Evolutionary conservation across 2,797 vertebrate genomes (phyloP).

Genomic region (Alosa sapidissima): DNA sequence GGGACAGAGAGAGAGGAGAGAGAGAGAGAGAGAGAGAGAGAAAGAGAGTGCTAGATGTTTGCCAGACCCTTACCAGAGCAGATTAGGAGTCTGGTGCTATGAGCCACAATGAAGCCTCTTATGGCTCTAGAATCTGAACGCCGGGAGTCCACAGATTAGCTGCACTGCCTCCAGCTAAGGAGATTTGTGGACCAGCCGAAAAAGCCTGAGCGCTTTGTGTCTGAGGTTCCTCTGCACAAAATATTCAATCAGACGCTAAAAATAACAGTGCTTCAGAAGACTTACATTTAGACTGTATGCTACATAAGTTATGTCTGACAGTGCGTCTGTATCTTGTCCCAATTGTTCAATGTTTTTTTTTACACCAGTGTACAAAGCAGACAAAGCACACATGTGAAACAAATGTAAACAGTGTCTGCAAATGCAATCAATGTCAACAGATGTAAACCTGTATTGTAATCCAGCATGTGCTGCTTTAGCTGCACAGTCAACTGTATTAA

Average conservation of each 20-base stretch:
- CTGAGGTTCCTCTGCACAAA: background rate
- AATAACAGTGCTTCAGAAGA: background rate
- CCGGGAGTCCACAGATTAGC: slow-evolving; percentile 59
- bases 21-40: background rate
- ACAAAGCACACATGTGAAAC: background rate
- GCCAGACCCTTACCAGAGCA: background rate
- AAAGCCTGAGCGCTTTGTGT: background rate
- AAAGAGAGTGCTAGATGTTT: background rate
- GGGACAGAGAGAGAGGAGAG: background rate
- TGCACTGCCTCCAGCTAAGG: slow-evolving; percentile 54
- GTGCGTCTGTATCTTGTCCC: background rate
- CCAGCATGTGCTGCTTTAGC: background rate
- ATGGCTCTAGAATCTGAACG: slow-evolving; percentile 20
- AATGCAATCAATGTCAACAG: background rate
- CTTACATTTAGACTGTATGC: background rate
- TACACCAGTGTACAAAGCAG: background rate
- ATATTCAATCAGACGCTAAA: background rate
- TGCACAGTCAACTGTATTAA: background rate
- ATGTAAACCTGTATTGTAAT: background rate
- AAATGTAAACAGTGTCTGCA: background rate
- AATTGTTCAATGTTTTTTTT: background rate
- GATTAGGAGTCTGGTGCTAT: slow-evolving; percentile 3
- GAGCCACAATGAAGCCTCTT: slow-evolving; percentile 6
- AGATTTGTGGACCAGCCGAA: slow-evolving; percentile 53
- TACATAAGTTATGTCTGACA: background rate